Evolutionary conservation across 2,113 vertebrate species (phyloP).

Genomic region (Lucifuga dentata): DNA sequence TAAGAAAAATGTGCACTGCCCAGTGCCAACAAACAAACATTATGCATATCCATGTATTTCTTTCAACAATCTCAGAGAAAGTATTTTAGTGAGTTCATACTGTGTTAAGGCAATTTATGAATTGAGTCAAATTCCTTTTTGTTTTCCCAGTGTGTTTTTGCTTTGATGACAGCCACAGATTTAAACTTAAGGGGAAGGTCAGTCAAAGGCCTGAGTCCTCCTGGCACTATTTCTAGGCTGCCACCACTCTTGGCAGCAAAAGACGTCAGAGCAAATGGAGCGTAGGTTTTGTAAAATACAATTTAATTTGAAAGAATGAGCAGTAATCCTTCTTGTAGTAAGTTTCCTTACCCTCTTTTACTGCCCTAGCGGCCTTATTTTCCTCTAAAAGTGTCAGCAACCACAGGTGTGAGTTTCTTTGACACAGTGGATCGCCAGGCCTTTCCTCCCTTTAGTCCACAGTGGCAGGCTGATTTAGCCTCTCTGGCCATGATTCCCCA

Average conservation of each 20-base stretch:
- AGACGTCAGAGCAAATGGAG: not conserved
- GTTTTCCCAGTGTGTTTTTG: not conserved
- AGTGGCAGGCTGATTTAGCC: slow-evolving; percentile 34
- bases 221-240: not conserved
- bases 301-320: slow-evolving; percentile 14
- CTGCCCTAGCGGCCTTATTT: slow-evolving; percentile 12
- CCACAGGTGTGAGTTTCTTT: slow-evolving; percentile 29
- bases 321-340: slow-evolving; percentile 19
- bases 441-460: not conserved
- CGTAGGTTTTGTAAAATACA: slow-evolving; percentile 5
- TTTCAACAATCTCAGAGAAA: no score
- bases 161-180: no score
- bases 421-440: not conserved
- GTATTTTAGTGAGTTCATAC: not conserved
- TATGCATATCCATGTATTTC: no score
- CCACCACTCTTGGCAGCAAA: not conserved
- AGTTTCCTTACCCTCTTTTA: slow-evolving; percentile 11
- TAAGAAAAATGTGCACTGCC: no score
- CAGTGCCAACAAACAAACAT: no score
- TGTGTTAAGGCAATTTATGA: slow-evolving; percentile 16
- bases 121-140: not conserved
- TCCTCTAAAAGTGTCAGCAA: slow-evolving; percentile 26
- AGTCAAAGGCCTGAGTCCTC: not conserved
- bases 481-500: slow-evolving; percentile 26
- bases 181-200: no score